These are phyloP conservation scores for Mustela nigripes DNA, from an alignment of 2,113 vertebrate genomes.

Conservation along the genomic window DNA sequence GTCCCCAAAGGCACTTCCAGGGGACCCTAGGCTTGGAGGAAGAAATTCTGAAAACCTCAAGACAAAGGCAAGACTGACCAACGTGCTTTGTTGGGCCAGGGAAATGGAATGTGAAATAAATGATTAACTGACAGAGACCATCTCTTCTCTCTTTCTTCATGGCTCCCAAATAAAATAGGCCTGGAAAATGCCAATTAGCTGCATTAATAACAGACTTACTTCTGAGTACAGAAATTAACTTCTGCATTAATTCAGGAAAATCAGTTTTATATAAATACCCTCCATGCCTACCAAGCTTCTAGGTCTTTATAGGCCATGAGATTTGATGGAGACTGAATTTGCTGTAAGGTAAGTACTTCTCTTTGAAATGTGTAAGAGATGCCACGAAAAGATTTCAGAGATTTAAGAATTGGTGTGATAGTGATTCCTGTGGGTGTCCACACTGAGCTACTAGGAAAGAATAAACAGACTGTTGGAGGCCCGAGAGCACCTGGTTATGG, in stretches of 20 bases:
- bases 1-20: background rate
- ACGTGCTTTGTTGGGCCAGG: background rate
- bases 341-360: background rate
- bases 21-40: background rate
- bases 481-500: slow-evolving; percentile 21
- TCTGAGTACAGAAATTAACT: slow-evolving; percentile 43
- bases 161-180: slow-evolving; percentile 12
- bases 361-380: background rate
- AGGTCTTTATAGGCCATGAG: background rate
- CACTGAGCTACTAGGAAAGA: slow-evolving; percentile 18
- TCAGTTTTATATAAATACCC: background rate
- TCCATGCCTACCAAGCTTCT: background rate
- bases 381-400: background rate
- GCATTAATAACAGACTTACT: background rate
- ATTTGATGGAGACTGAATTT: slow-evolving; percentile 13
- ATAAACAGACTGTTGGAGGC: slow-evolving; percentile 41
- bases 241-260: slow-evolving; percentile 12
- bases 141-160: slow-evolving; percentile 30
- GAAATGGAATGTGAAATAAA: background rate
- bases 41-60: slow-evolving; percentile 28
- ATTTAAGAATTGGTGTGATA: background rate
- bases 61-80: background rate
- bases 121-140: background rate
- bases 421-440: background rate
- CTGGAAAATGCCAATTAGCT: background rate